These are phyloP conservation scores for Paradoxurus hermaphroditus DNA, from an alignment of 2,113 vertebrate genomes.

Conservation along the genomic window DNA sequence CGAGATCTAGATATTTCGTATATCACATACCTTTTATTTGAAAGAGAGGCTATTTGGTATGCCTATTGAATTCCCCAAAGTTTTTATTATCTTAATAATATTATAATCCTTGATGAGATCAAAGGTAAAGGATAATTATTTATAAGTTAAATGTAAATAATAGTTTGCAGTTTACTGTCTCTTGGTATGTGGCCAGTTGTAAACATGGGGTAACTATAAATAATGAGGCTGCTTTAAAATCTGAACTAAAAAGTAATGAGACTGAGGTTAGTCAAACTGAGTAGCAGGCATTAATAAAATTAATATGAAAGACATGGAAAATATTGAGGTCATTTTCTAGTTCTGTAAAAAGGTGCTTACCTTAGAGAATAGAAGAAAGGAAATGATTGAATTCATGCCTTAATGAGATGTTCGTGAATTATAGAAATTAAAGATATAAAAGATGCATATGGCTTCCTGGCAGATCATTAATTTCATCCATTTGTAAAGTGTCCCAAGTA, in stretches of 20 bases:
- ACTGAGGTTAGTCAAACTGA: not conserved
- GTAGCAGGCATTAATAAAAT: not conserved
- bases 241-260: not conserved
- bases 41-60: not conserved
- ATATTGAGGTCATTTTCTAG: not conserved
- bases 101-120: not conserved
- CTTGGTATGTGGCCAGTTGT: not conserved
- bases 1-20: not conserved
- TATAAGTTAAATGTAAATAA: not conserved
- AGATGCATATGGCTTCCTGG: not conserved
- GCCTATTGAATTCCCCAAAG: not conserved
- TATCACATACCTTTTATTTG: constrained; percentile 8
- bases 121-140: constrained; percentile 1
- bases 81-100: constrained; percentile 28
- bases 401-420: constrained; percentile 2
- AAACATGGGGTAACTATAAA: not conserved
- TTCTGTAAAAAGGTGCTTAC: not conserved
- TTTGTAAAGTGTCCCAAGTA: not conserved
- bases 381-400: not conserved
- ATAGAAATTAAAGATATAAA: not conserved
- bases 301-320: constrained; percentile 17
- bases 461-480: not conserved
- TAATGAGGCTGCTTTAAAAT: not conserved
- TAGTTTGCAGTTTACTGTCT: not conserved
- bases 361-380: not conserved